Evolutionary conservation across 2,888 invertebrate species (phyloP).

Genomic region (Eupithecia pulchellata): DNA sequence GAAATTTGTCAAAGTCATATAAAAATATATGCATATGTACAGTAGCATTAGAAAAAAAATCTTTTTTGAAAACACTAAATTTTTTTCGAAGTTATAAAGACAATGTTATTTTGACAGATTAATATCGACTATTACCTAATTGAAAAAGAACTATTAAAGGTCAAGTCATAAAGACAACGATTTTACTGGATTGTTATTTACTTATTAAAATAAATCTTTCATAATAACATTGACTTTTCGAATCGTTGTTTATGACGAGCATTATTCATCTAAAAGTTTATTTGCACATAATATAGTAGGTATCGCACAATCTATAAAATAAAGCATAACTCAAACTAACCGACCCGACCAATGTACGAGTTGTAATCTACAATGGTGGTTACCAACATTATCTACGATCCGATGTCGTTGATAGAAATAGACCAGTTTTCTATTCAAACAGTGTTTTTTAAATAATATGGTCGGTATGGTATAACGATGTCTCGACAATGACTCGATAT

Average conservation of each 20-base stretch:
- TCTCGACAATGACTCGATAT: not conserved
- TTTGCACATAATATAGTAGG: not conserved
- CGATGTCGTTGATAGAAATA: no score
- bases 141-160: not conserved
- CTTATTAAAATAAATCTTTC: not conserved
- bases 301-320: not conserved
- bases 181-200: not conserved
- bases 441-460: not conserved
- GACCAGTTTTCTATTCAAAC: no score
- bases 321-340: not conserved
- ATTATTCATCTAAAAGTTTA: constrained; percentile 1
- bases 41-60: no score
- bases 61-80: no score
- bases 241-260: not conserved
- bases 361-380: no score
- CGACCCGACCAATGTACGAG: not conserved
- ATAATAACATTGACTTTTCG: not conserved
- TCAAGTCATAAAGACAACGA: not conserved
- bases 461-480: not conserved
- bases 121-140: no score
- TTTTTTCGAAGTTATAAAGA: no score
- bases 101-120: no score
- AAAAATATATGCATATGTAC: no score
- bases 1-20: no score
- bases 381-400: no score